Evolutionary conservation across 2,888 invertebrate species (phyloP), one percentile per base, ranked within the genome.

Genomic region (Spialia ferax): DNA sequence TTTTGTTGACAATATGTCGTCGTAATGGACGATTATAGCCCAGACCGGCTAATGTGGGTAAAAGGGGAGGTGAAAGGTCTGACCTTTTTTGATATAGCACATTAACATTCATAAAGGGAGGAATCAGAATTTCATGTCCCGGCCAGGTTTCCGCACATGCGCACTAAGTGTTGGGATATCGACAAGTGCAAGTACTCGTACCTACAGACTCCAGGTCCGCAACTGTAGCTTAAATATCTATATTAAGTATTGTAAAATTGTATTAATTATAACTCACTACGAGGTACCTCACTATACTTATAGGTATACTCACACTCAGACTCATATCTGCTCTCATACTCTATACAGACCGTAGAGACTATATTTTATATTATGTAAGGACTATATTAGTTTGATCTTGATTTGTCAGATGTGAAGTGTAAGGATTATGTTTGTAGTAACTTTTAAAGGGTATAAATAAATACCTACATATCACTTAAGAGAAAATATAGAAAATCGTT

Each of bases 101-200:
- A 90, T 91, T 89, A 90, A 82, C 85, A 90, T 91, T 86, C 86
- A 88, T 88, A 88, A 88, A 88, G 82, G 79, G 85, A 86, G 85
- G 86, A 89, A 91, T 91, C 89, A 85, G 87, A 88, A 90, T 88
- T 88, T 86, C 86, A 90, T 87, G 84, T 22, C 77, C 76, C 75
- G 68, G 69, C 68, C 18, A 72, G 75, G 73, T 77, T 79, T 87
- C 86, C 87, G 93, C 92, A 88, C 93, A 92, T 93, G 93, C 93
- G 93, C 85, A 86, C 63, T 74, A 72, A 63, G 60, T 64, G 61
- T 67, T 20, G 20, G 71, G 73, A 76, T 93, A 93, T 93, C 87
- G 93, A 93, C 86, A 80, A 72, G 79, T 77, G 74, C 72, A 70
- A 70, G 77, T 83, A n/a, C n/a, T n/a, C n/a, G 88, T 88, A 88